Base-by-base conservation (phyloP, 1,140 invertebrate species). In the Drosophila triauraria region DNA sequence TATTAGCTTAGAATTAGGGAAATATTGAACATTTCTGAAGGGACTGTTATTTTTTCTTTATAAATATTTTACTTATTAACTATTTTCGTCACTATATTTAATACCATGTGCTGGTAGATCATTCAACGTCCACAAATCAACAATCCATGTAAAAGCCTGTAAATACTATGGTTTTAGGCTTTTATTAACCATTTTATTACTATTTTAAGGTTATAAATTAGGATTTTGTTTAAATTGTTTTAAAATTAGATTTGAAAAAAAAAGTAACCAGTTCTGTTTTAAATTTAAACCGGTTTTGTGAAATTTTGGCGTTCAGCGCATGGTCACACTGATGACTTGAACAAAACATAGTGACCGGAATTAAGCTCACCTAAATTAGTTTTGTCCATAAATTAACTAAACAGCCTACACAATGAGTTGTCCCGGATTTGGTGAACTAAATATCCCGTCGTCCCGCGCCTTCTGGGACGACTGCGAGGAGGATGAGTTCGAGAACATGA, bases 381-480 rank as follows among this genome's bases (percentile, higher is more conserved):
- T 53, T 58, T 12, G 1, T 38, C n/a, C 27, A 32, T 42, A 51
- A 53, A 59, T 76, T 75, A 32, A 53, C 7, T 76, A 10, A 4
- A 38, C 10, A 44, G 17, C 8, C 8, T 8, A 32, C 32, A 58
- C 38, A 7, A 91, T 92, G 91, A 75, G 79, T 35, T 92, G 91
- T 78, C 86, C 91, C 30, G 85, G 84, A 30, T 92, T 92, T 72
- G 91, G 91, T 25, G 91, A 92, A 75, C 17, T 92, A 9, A 88
- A 90, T 38, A 91, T 92, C 35, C 91, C 91, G 0, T 91, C 91
- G 8, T 92, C 91, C 8, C 74, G 91, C 10, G 91, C 91, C 5
- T 92, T 92, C 50, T 92, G 91, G 91, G 91, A 92, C 61, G 91
- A 91, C 23, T 92, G 91, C 38, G 91, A 92, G 7, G 91, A 92